These are phyloP conservation scores for Ceratothoa steindachneri DNA, from an alignment of 2,888 invertebrate genomes.

Conservation along the genomic window DNA sequence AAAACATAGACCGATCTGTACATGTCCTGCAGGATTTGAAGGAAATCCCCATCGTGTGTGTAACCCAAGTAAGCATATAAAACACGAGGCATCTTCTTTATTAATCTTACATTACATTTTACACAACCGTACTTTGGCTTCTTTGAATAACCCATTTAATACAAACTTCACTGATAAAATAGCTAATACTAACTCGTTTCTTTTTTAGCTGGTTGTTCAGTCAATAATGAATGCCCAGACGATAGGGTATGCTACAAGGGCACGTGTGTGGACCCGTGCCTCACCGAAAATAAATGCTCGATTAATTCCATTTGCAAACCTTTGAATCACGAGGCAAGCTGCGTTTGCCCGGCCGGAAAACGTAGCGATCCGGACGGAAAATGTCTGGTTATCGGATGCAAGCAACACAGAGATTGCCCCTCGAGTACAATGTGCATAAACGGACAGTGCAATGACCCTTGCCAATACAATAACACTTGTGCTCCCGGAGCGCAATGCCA, in stretches of 20 bases:
- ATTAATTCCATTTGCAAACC: conserved; percentile 51
- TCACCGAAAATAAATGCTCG: conserved; percentile 69
- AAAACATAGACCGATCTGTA: conserved; percentile 80
- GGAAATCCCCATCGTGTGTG: conserved; percentile 82
- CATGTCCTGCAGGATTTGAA: conserved; percentile 75
- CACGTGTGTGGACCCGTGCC: conserved; percentile 74
- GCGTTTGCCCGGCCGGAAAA: conserved; percentile 51
- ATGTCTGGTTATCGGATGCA: conserved; percentile 65
- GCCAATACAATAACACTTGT: conserved; percentile 55
- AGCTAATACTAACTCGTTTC: background rate
- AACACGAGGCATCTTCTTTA: background rate
- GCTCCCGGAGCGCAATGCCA: conserved; percentile 64
- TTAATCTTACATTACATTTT: background rate
- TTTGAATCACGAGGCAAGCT: conserved; percentile 51
- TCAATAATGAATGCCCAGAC: conserved; percentile 75
- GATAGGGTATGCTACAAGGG: conserved; percentile 76
- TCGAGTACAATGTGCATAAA: conserved; percentile 65
- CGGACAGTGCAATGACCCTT: conserved; percentile 67
- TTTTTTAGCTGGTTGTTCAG: conserved; percentile 67
- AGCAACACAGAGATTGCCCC: conserved; percentile 77
- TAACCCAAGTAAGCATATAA: conserved; percentile 56
- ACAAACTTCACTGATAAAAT: no score
- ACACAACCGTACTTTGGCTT: no score
- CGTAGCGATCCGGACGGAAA: conserved; percentile 51
- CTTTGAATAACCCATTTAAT: no score